phyloP scores from a whole-genome alignment of 2,113 vertebrate genomes.

The Microtus pennsylvanicus region DNA sequence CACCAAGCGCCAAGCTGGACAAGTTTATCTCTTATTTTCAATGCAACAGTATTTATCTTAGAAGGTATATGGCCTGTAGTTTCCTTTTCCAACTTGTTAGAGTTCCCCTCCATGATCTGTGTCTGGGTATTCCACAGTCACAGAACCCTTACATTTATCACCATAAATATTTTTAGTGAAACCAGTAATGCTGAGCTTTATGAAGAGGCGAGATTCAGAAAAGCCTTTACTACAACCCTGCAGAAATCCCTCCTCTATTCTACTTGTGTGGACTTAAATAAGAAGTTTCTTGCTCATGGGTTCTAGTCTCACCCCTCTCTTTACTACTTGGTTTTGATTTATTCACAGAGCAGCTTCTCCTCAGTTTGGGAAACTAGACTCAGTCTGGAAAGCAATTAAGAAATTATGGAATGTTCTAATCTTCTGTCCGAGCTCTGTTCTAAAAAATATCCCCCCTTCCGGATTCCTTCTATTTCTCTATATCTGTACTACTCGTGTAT shows the following conservation, averaged over 20 bases:
- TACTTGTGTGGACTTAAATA: not conserved
- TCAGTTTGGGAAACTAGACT: not conserved
- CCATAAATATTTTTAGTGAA: not conserved
- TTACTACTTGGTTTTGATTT: not conserved
- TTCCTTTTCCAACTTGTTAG: not conserved
- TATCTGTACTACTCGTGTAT: rapidly evolving
- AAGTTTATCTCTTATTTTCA: not conserved
- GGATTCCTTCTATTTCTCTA: not conserved
- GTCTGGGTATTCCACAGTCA: not conserved
- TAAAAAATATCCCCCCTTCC: not conserved
- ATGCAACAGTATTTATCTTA: not conserved
- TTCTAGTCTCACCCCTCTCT: not conserved
- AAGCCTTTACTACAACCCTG: not conserved
- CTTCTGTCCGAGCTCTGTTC: not conserved
- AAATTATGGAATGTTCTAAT: not conserved
- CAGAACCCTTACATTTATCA: not conserved
- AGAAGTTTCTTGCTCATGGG: not conserved
- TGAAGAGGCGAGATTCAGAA: not conserved
- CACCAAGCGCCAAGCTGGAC: not conserved
- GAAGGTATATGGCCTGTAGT: not conserved
- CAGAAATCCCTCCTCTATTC: not conserved
- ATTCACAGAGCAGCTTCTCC: not conserved
- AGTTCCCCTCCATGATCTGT: not conserved
- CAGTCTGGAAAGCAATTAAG: not conserved
- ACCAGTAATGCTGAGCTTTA: slow-evolving; percentile 6